phyloP scores from a whole-genome alignment of 2,797 vertebrate species.

The Lepus townsendii region DNA sequence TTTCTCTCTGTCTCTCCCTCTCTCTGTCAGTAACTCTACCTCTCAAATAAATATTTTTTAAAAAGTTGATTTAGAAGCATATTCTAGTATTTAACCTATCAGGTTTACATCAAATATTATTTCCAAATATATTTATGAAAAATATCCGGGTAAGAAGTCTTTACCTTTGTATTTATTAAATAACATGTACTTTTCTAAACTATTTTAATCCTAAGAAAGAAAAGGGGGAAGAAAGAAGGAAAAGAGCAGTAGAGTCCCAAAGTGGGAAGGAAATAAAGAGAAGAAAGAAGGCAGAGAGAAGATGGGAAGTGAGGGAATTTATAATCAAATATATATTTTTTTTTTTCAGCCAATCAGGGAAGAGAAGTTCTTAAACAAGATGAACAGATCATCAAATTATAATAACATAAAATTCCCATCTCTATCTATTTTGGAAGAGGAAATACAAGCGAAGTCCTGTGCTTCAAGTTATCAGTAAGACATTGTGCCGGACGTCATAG shows the following conservation, averaged over 20 bases:
- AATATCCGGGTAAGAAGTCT: not conserved
- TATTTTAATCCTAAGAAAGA: slow-evolving; percentile 10
- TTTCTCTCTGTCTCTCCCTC: too few species aligned
- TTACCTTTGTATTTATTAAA: slow-evolving; percentile 36
- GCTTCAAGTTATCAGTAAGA: slow-evolving; percentile 8
- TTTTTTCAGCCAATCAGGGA: not conserved
- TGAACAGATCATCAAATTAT: not conserved
- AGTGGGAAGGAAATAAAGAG: not conserved
- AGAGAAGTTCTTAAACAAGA: not conserved
- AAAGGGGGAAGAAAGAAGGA: too few species aligned
- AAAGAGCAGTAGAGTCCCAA: not conserved
- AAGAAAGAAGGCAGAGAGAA: too few species aligned
- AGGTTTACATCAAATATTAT: not conserved
- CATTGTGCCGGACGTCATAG: not conserved
- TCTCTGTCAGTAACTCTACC: not conserved
- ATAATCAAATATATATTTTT: not conserved
- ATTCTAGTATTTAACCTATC: not conserved
- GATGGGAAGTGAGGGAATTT: not conserved
- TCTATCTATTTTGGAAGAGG: not conserved
- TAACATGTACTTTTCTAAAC: not conserved
- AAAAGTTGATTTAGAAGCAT: not conserved
- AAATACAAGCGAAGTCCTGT: not conserved
- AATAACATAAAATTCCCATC: not conserved
- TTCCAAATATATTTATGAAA: slow-evolving; percentile 5
- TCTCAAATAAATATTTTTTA: not conserved